Evolutionary conservation across 2,797 vertebrate genomes (phyloP).

Genomic region (Rhinella marina): DNA sequence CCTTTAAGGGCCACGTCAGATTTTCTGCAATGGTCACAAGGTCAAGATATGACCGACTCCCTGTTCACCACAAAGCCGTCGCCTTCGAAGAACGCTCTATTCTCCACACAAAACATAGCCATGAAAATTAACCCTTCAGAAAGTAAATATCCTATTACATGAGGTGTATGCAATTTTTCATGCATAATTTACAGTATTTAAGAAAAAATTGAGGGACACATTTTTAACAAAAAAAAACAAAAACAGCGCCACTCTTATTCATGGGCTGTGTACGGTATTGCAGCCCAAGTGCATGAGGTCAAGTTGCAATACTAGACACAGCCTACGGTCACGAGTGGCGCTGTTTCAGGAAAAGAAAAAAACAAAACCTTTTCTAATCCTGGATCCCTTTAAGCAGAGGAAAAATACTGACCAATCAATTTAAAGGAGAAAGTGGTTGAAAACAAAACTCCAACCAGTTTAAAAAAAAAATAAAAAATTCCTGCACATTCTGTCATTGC

Average conservation of each 20-base stretch:
- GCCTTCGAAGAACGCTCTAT: not conserved
- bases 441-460: not conserved
- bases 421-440: not conserved
- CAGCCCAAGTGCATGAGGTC: not conserved
- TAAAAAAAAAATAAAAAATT: not conserved
- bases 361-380: not conserved
- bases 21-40: not conserved
- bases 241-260: not conserved
- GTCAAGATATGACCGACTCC: not conserved
- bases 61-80: not conserved
- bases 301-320: not conserved
- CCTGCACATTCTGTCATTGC: not conserved
- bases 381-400: not conserved
- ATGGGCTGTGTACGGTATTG: not conserved
- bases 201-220: too few species aligned
- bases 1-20: not conserved
- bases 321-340: not conserved
- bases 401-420: not conserved
- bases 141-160: not conserved
- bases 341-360: not conserved
- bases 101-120: not conserved
- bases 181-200: not conserved
- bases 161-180: not conserved
- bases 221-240: too few species aligned
- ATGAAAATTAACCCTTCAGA: not conserved